Conservation (phyloP, 92 coral and sea anemone genomes). For the Porites lobata region DNA sequence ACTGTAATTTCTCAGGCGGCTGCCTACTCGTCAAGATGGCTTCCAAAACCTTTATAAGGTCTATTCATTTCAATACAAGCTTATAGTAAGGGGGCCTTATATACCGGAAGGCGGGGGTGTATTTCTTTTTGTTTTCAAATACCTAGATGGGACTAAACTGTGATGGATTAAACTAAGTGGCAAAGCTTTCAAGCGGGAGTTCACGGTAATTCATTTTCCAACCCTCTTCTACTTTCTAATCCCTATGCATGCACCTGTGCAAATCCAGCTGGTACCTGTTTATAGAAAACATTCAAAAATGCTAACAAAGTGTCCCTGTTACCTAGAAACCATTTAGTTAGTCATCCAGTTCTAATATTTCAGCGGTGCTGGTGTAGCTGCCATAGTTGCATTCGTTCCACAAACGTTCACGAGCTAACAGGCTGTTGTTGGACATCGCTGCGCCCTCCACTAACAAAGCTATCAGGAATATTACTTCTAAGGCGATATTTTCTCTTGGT, state of each 20-base stretch:
- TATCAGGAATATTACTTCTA: constrained; percentile 39
- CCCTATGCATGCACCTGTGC: neutral
- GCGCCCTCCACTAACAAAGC: constrained; percentile 39
- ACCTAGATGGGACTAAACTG: too few relatives aligned
- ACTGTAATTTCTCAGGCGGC: too few relatives aligned
- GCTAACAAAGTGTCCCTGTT: neutral
- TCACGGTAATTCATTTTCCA: too few relatives aligned
- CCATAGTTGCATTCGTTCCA: constrained; percentile 5
- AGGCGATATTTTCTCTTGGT: constrained; percentile 25
- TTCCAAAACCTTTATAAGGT: too few relatives aligned
- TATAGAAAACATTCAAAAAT: neutral
- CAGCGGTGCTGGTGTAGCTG: neutral
- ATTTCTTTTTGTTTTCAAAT: too few relatives aligned
- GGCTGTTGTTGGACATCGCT: constrained; percentile 19
- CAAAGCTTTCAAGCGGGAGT: too few relatives aligned
- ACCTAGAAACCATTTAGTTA: neutral
- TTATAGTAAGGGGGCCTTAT: too few relatives aligned
- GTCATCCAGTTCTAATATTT: constrained; percentile 46
- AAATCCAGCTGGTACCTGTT: constrained; percentile 1
- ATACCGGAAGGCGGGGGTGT: too few relatives aligned
- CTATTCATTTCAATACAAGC: too few relatives aligned
- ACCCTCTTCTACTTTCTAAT: too few relatives aligned
- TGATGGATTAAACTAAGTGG: too few relatives aligned
- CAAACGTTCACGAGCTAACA: neutral
- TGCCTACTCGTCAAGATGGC: too few relatives aligned